Conservation (phyloP, 2,888 invertebrate species). For the Zonitis immaculata region DNA sequence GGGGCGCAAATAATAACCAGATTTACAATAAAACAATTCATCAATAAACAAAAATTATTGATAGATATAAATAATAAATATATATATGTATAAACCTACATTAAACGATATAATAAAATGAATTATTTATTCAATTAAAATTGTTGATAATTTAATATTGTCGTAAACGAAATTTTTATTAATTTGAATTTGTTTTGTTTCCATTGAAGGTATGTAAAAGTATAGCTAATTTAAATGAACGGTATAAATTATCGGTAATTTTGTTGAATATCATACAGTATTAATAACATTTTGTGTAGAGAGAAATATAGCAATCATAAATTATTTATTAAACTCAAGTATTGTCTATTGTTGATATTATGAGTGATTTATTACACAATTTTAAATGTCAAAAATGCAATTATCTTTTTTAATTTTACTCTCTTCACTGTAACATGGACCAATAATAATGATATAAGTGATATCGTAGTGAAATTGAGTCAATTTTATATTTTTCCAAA, state of each 20-base stretch:
- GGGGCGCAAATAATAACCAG: constrained; percentile 7
- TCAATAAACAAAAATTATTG: neutral
- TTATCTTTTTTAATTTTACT: neutral
- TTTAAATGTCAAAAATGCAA: constrained; percentile 5
- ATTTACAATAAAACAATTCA: neutral
- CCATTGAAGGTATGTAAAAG: too few relatives aligned
- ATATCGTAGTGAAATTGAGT: neutral
- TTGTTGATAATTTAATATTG: neutral
- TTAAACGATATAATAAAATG: too few relatives aligned
- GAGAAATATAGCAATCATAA: constrained; percentile 7
- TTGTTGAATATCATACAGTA: neutral
- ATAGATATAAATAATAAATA: neutral
- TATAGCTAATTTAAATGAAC: too few relatives aligned
- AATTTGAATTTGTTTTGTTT: too few relatives aligned
- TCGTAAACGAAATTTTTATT: too few relatives aligned
- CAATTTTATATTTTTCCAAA: neutral
- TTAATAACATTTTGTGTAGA: constrained; percentile 1
- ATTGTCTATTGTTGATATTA: constrained; percentile 7
- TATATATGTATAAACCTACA: too few relatives aligned
- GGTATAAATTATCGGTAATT: neutral
- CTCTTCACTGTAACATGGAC: neutral
- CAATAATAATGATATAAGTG: neutral
- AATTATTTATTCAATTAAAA: too few relatives aligned
- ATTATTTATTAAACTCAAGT: constrained; percentile 7
- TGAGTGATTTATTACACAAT: constrained; percentile 1